Conservation (phyloP, 2,797 vertebrate genomes). For the Rhadinocentrus ornatus region DNA sequence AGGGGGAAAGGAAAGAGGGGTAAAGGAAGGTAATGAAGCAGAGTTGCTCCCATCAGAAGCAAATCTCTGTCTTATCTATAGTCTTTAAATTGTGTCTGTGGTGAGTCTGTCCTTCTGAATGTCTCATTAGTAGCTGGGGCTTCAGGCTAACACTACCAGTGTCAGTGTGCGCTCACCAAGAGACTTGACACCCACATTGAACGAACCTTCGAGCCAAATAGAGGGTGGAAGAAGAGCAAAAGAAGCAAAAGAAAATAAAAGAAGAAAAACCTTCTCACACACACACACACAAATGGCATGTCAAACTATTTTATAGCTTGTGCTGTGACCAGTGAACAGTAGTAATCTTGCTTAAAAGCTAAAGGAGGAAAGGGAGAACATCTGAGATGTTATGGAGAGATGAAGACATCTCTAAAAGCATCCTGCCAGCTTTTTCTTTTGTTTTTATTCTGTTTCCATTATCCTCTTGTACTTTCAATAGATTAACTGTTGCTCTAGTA, state of each 20-base stretch:
- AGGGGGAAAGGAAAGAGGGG: conserved; percentile 22
- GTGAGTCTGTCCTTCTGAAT: conserved; percentile 61
- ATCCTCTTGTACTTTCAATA: conserved; percentile 30
- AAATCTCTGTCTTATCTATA: conserved; percentile 56
- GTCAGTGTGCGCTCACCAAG: conserved; percentile 52
- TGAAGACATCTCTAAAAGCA: conserved; percentile 15
- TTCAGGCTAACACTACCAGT: conserved; percentile 62
- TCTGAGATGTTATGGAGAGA: conserved; percentile 3
- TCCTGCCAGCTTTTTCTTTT: conserved; percentile 39
- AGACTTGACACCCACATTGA: conserved; percentile 58
- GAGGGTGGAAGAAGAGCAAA: conserved; percentile 15
- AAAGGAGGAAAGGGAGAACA: conserved; percentile 13
- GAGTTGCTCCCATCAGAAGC: conserved; percentile 61
- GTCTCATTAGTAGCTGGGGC: conserved; percentile 71
- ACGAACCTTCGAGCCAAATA: conserved; percentile 46
- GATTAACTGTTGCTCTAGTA: conserved; percentile 51
- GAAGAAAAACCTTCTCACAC: conserved; percentile 5
- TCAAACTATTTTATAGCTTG: conserved; percentile 47
- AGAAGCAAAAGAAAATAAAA: not conserved
- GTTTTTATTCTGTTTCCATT: conserved; percentile 21
- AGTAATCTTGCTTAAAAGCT: conserved; percentile 20
- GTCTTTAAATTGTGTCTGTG: conserved; percentile 62
- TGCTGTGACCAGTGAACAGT: conserved; percentile 34
- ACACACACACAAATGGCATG: conserved; percentile 10
- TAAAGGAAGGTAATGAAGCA: conserved; percentile 68